phyloP scores from a whole-genome alignment of 64 coral and sea anemone species.

The Anthopleura sola region DNA sequence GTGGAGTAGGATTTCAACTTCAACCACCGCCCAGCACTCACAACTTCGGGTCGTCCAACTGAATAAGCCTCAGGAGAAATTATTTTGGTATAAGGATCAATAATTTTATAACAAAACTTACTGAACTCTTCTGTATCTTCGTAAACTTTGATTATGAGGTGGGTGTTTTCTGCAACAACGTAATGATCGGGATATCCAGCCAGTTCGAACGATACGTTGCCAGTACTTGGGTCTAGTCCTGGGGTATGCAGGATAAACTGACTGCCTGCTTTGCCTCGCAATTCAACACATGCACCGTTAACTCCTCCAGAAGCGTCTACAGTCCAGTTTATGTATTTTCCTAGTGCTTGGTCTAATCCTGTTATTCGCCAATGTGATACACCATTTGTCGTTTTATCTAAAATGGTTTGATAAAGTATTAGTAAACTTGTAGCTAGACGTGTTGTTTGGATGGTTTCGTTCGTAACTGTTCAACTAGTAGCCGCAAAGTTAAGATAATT shows the following conservation, averaged over 20 bases:
- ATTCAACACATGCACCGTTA: background rate
- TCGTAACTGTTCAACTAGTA: too few relatives aligned
- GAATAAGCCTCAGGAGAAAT: too few relatives aligned
- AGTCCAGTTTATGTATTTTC: background rate
- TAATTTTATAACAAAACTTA: too few relatives aligned
- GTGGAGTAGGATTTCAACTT: too few relatives aligned
- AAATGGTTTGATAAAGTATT: too few relatives aligned
- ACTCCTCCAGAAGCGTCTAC: background rate
- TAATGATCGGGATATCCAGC: background rate
- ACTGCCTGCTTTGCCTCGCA: background rate
- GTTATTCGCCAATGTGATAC: background rate
- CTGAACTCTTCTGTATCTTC: background rate
- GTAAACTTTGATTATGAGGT: background rate
- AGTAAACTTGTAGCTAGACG: too few relatives aligned
- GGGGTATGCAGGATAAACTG: background rate
- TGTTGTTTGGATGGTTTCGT: too few relatives aligned
- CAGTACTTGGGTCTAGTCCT: background rate
- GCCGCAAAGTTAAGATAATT: too few relatives aligned
- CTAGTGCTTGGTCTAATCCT: background rate
- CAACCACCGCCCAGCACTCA: too few relatives aligned
- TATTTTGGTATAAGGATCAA: too few relatives aligned
- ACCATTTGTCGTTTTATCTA: too few relatives aligned
- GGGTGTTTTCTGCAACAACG: background rate
- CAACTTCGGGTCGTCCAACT: too few relatives aligned
- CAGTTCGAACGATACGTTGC: background rate